These are phyloP conservation scores for Taeniopygia guttata DNA, from an alignment of 2,797 vertebrate genomes.

Conservation along the genomic window DNA sequence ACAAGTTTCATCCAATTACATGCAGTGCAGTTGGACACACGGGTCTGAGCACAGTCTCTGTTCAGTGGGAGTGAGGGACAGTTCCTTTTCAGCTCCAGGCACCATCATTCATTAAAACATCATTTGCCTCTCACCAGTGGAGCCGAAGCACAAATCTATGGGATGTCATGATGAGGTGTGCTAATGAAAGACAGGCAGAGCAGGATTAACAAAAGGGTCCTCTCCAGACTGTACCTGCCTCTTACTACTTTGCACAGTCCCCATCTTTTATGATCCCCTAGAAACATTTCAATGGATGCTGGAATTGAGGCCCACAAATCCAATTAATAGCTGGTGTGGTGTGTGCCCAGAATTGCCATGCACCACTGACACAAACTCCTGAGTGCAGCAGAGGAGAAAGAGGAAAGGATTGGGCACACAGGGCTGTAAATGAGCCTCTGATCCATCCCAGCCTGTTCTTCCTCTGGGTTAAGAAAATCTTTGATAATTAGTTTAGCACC, in stretches of 20 bases:
- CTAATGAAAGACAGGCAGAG: conserved; percentile 33
- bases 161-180: conserved; percentile 41
- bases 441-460: background rate
- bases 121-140: conserved; percentile 43
- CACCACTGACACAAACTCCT: background rate
- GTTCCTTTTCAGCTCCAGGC: conserved; percentile 12
- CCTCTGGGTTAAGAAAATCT: background rate
- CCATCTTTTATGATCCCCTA: background rate
- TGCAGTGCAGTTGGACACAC: background rate
- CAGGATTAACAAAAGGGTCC: conserved; percentile 27
- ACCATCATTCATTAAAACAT: conserved; percentile 57
- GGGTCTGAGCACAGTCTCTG: background rate
- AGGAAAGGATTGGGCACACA: background rate
- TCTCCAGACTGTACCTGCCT: conserved; percentile 18
- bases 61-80: conserved; percentile 18
- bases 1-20: conserved; percentile 45
- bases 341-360: conserved; percentile 11
- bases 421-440: background rate
- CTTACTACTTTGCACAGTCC: conserved; percentile 9
- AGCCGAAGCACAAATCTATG: background rate
- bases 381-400: conserved; percentile 8
- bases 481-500: background rate
- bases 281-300: conserved; percentile 19
- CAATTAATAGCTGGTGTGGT: conserved; percentile 26
- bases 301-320: conserved; percentile 41